Percentiles rank a stretch among this genome's conserved stretches.
These are phyloP conservation scores for Anguilla japonica DNA, from an alignment of 2,113 vertebrate species.

Conservation along the genomic window DNA sequence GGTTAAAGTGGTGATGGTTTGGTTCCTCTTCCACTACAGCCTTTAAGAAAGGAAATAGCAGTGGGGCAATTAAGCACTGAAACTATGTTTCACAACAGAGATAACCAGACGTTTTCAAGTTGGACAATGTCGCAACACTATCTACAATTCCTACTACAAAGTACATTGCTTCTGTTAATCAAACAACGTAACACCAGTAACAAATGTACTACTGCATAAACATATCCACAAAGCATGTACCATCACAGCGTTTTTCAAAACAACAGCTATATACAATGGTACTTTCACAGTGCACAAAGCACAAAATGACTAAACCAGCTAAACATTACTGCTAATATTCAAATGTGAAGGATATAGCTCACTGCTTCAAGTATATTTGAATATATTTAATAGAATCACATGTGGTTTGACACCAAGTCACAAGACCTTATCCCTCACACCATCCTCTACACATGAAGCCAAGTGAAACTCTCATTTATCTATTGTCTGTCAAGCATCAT, in stretches of 20 bases:
- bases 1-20: neutral
- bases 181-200: neutral
- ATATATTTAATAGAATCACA: slow-evolving; percentile 36
- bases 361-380: slow-evolving; percentile 45
- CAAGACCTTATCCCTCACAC: slow-evolving; percentile 14
- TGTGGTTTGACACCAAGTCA: slow-evolving; percentile 39
- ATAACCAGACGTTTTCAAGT: neutral
- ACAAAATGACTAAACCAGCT: neutral
- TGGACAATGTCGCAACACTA: neutral
- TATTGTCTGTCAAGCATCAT: neutral
- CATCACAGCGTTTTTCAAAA: neutral
- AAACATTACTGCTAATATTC: neutral
- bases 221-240: neutral
- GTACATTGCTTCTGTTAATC: neutral
- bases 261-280: neutral
- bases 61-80: neutral
- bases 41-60: neutral
- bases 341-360: neutral
- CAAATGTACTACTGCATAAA: neutral
- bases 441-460: neutral
- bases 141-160: neutral
- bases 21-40: neutral
- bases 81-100: neutral
- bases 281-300: neutral
- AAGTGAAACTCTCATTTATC: neutral